These are phyloP conservation scores for Diadema setosum DNA, from an alignment of 35 echinoderm and acorn worm species.

Conservation along the genomic window DNA sequence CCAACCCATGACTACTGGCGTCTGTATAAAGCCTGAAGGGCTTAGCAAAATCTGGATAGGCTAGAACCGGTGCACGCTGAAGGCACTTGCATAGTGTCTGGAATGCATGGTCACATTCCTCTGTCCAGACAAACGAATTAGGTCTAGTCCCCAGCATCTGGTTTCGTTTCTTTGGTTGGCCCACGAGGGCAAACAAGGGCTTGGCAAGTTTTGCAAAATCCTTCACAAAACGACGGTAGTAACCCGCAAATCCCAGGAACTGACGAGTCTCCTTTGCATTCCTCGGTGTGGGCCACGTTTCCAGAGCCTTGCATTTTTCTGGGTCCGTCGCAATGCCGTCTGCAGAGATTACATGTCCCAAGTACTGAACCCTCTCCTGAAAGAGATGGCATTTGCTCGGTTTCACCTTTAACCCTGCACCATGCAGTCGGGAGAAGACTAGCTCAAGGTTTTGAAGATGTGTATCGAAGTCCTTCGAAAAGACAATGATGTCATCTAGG, in stretches of 20 bases:
- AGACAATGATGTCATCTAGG: constrained; percentile 11
- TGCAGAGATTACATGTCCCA: constrained; percentile 28
- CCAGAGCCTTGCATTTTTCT: not conserved
- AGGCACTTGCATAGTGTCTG: not conserved
- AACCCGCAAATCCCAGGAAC: constrained; percentile 8
- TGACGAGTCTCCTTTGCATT: not conserved
- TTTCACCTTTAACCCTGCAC: not conserved
- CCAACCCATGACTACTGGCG: constrained; percentile 24
- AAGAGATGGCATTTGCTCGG: constrained; percentile 19
- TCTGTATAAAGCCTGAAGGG: constrained; percentile 50
- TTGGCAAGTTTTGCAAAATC: constrained; percentile 5
- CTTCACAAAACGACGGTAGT: constrained; percentile 21
- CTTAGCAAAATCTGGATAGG: constrained; percentile 38
- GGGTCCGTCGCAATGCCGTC: not conserved
- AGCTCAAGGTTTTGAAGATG: not conserved
- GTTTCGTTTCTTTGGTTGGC: not conserved
- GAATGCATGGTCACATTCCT: constrained; percentile 13
- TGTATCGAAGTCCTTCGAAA: not conserved
- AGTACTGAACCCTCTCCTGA: not conserved
- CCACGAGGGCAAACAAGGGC: not conserved
- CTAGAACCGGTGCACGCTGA: constrained; percentile 27
- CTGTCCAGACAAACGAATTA: constrained; percentile 13
- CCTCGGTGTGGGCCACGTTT: not conserved
- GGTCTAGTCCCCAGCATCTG: not conserved
- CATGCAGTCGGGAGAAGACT: not conserved